These are phyloP conservation scores for Chironomus tentans DNA, from an alignment of 2,888 invertebrate genomes.

Conservation along the genomic window DNA sequence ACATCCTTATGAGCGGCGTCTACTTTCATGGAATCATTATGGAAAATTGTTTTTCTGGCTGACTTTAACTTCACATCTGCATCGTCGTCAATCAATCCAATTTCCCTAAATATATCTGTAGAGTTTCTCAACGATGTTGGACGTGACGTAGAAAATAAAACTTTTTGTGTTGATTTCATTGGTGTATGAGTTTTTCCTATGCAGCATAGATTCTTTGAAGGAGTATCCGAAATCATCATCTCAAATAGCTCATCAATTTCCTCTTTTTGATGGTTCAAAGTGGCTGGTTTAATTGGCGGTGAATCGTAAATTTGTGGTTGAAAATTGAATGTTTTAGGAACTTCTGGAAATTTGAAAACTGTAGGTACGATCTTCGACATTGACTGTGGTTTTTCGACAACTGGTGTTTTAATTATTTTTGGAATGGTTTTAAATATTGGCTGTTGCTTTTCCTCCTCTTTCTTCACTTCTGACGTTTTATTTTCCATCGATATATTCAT, in stretches of 20 bases:
- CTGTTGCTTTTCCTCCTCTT: neutral
- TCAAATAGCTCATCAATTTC: neutral
- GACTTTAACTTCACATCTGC: neutral
- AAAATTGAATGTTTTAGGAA: neutral
- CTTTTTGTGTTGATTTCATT: neutral
- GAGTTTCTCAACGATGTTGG: neutral
- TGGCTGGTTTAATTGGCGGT: neutral
- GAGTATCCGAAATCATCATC: neutral
- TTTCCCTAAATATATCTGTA: neutral
- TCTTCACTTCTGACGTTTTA: too few relatives aligned
- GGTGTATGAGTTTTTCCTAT: neutral
- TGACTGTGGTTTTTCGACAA: too few relatives aligned
- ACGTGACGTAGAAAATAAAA: neutral
- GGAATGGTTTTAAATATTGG: too few relatives aligned
- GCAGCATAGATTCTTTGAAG: constrained; percentile 12
- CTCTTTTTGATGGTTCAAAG: neutral
- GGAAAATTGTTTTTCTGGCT: neutral
- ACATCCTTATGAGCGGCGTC: neutral
- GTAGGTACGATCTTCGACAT: too few relatives aligned
- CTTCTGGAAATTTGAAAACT: neutral
- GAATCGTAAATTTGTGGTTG: neutral
- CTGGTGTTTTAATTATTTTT: too few relatives aligned
- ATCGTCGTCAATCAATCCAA: neutral
- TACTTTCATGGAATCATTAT: neutral
- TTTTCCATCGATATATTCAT: neutral